These are phyloP conservation scores for Harpalus rufipes DNA, from an alignment of 2,888 invertebrate species.

Conservation along the genomic window DNA sequence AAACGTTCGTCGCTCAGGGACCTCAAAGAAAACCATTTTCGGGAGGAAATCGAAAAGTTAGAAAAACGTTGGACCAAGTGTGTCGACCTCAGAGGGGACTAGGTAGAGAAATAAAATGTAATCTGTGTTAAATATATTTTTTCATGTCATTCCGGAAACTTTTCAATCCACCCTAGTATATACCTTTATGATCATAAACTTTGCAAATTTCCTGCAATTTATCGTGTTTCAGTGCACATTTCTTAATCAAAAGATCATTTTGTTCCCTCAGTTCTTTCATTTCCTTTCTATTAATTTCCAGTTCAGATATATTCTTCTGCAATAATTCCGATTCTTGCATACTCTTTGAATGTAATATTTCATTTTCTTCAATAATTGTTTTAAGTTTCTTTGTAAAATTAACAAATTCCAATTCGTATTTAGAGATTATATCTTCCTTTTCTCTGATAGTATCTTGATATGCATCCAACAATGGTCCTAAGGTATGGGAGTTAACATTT, in stretches of 20 bases:
- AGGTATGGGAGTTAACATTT: slow-evolving; percentile 81
- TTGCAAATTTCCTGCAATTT: slow-evolving; percentile 87
- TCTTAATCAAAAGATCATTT: slow-evolving; percentile 79
- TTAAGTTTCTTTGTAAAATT: slow-evolving; percentile 86
- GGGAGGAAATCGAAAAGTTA: too few species aligned
- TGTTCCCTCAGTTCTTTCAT: slow-evolving; percentile 74
- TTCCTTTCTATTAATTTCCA: slow-evolving; percentile 77
- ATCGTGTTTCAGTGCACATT: slow-evolving; percentile 85
- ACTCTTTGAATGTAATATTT: slow-evolving; percentile 79
- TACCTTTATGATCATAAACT: slow-evolving; percentile 86
- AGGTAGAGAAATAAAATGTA: too few species aligned
- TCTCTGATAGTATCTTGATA: slow-evolving; percentile 89
- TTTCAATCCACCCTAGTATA: too few species aligned
- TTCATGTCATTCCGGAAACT: too few species aligned
- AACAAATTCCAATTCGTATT: slow-evolving; percentile 86
- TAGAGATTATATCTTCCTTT: slow-evolving; percentile 85
- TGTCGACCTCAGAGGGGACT: too few species aligned
- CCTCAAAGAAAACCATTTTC: too few species aligned
- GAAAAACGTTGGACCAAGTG: too few species aligned
- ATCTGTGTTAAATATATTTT: too few species aligned
- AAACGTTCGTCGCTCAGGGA: too few species aligned
- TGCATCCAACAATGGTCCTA: slow-evolving; percentile 87
- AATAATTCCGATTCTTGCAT: slow-evolving; percentile 77
- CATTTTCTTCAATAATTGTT: slow-evolving; percentile 85
- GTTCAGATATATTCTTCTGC: slow-evolving; percentile 76